Evolutionary conservation across 2,797 vertebrate genomes (phyloP).

Genomic region (Phaenicophaeus curvirostris): DNA sequence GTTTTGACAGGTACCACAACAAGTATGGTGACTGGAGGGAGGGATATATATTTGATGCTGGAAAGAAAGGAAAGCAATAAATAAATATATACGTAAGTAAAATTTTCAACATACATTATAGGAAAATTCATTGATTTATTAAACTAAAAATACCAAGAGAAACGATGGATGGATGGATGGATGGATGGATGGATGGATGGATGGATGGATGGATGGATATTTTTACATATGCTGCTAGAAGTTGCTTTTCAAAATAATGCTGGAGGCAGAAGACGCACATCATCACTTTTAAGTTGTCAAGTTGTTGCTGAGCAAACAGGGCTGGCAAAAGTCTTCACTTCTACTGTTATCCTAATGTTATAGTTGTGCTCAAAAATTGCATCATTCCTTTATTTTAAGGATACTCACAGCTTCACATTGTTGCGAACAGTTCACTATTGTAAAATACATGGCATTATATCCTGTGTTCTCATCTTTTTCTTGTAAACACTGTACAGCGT

Average conservation of each 20-base stretch:
- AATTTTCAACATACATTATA: neutral
- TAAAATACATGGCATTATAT: slow-evolving; percentile 87
- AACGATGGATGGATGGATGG: too few relatives aligned
- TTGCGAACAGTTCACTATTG: slow-evolving; percentile 91
- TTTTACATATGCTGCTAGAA: neutral
- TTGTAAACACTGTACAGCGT: slow-evolving; percentile 89
- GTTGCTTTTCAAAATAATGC: neutral
- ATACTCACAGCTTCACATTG: slow-evolving; percentile 88
- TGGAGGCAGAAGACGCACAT: neutral
- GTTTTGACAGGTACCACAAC: slow-evolving; percentile 94
- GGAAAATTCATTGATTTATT: neutral
- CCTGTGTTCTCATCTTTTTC: slow-evolving; percentile 86
- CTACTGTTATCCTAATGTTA: neutral
- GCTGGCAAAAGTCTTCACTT: neutral
- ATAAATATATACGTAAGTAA: too few relatives aligned
- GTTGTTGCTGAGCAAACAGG: neutral
- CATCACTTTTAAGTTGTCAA: neutral
- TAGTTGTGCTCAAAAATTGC: neutral
- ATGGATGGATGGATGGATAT: neutral
- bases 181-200: too few relatives aligned
- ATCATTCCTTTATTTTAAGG: neutral
- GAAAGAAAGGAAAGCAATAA: neutral
- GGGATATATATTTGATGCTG: slow-evolving; percentile 90
- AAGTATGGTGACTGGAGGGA: slow-evolving; percentile 87
- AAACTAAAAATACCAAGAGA: neutral